These are phyloP conservation scores for Gryllus bimaculatus DNA, from an alignment of 1,140 invertebrate species.

Conservation along the genomic window DNA sequence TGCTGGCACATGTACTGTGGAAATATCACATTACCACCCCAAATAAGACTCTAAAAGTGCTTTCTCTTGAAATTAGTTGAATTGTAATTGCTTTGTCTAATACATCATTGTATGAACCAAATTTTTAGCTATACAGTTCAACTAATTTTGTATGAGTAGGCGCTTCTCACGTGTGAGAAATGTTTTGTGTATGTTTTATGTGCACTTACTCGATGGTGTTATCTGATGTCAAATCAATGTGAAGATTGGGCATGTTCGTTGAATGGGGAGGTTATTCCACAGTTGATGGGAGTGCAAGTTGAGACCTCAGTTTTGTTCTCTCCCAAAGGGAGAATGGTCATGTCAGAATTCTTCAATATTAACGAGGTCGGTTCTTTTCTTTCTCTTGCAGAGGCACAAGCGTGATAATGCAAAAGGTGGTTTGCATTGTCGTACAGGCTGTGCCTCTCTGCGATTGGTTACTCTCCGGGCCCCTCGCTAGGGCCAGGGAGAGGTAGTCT, in stretches of 20 bases:
- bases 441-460: constrained; percentile 22
- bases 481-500: constrained; percentile 14
- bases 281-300: background rate
- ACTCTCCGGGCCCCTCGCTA: constrained; percentile 13
- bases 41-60: too few species aligned
- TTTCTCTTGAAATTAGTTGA: too few species aligned
- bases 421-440: constrained; percentile 24
- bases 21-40: too few species aligned
- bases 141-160: too few species aligned
- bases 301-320: background rate
- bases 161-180: too few species aligned
- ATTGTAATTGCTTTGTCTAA: too few species aligned
- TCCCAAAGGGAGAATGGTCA: background rate
- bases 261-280: background rate
- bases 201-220: too few species aligned
- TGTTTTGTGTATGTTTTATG: too few species aligned
- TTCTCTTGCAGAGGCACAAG: constrained; percentile 44
- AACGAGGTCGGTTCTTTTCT: constrained; percentile 33
- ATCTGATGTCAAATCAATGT: too few species aligned
- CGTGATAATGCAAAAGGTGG: constrained; percentile 28
- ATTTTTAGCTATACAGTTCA: too few species aligned
- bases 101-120: too few species aligned
- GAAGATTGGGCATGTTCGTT: background rate
- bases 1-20: too few species aligned
- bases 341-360: constrained; percentile 13